Percentiles rank a stretch among this genome's conserved stretches.
Conservation (phyloP, 2,888 invertebrate species). For the Fragum fragum region DNA sequence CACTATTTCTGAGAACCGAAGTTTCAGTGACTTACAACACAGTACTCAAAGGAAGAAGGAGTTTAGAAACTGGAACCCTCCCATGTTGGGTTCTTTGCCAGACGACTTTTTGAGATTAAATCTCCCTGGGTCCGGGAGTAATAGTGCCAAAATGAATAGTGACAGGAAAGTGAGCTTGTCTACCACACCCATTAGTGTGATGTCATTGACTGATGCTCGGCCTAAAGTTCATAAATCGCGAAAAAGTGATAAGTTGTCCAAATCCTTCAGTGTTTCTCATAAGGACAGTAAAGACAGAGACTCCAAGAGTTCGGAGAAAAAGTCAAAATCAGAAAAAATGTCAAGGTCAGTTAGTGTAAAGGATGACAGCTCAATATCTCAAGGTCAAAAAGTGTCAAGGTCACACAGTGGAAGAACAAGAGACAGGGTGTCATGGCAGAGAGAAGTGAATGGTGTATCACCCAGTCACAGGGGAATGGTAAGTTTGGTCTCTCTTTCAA, state of each 20-base stretch:
- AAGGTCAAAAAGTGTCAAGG: conserved; percentile 43
- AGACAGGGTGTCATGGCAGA: conserved; percentile 27
- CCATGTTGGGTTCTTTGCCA: conserved; percentile 92
- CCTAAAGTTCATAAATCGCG: conserved; percentile 66
- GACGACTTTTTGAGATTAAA: conserved; percentile 91
- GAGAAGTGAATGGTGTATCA: conserved; percentile 21
- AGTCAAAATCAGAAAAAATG: conserved; percentile 61
- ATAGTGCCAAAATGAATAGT: conserved; percentile 39
- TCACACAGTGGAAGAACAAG: conserved; percentile 42
- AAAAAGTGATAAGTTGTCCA: conserved; percentile 58
- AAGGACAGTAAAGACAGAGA: conserved; percentile 56
- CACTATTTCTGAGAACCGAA: conserved; percentile 19
- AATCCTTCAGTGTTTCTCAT: conserved; percentile 54
- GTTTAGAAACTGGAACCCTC: conserved; percentile 92
- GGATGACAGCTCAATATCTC: conserved; percentile 47
- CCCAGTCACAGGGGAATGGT: conserved; percentile 52
- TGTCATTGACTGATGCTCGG: conserved; percentile 56
- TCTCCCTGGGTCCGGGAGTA: conserved; percentile 43
- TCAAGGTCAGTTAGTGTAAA: conserved; percentile 56
- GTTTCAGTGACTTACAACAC: conserved; percentile 39
- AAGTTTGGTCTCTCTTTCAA: too few species aligned
- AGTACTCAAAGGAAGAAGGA: conserved; percentile 68
- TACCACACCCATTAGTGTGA: conserved; percentile 50
- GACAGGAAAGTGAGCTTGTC: conserved; percentile 43
- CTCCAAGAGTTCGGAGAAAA: conserved; percentile 52